A percentile compares a stretch with the other conserved stretches of the same genome.
Evolutionary conservation across 1,140 invertebrate species (phyloP).

Genomic region (Trinorchestia longiramus): DNA sequence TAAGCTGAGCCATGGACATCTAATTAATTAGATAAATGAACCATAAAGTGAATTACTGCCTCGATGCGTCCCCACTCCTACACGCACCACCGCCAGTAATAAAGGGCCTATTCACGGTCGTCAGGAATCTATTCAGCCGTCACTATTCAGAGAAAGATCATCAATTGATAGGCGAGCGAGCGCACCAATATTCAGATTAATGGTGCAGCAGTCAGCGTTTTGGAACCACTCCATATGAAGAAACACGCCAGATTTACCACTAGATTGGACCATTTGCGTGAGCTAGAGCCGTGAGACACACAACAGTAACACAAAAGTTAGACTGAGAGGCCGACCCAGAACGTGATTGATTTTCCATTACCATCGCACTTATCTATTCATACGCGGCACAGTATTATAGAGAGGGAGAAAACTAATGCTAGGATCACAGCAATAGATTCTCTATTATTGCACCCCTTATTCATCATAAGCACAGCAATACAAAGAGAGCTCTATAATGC

Average conservation of each 20-base stretch:
- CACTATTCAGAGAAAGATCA: conserved; percentile 51
- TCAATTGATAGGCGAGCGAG: conserved; percentile 34
- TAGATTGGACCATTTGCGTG: conserved; percentile 3
- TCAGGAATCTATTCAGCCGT: conserved; percentile 53
- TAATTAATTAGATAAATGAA: not conserved
- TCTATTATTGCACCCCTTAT: not conserved
- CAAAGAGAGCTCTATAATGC: not conserved
- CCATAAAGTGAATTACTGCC: not conserved
- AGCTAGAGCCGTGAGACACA: not conserved
- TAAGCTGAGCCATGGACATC: not conserved
- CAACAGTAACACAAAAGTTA: not conserved
- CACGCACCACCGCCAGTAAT: not conserved
- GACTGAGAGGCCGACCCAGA: not conserved
- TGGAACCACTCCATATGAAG: not conserved
- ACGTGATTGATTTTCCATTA: not conserved
- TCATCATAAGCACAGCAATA: not conserved
- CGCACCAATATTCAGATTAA: conserved; percentile 51
- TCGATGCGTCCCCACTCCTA: not conserved
- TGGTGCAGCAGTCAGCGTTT: conserved; percentile 16
- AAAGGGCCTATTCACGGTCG: not conserved
- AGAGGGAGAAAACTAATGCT: not conserved
- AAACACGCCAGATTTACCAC: not conserved
- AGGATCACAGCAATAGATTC: not conserved
- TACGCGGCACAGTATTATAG: not conserved
- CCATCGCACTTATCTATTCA: not conserved